Evolutionary conservation across 2,888 invertebrate species (phyloP).

Genomic region (Erebia epiphron): DNA sequence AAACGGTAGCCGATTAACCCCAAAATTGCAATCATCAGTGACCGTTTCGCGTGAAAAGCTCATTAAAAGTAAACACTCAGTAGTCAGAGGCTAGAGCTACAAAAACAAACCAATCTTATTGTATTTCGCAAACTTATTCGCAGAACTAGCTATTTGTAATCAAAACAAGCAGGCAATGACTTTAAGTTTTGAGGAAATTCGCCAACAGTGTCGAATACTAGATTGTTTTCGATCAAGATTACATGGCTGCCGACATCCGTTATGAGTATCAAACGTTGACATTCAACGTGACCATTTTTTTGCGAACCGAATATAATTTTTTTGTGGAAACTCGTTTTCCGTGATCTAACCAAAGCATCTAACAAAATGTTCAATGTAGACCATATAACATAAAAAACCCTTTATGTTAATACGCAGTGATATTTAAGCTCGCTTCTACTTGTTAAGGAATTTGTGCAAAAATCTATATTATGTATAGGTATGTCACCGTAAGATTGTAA

Average conservation of each 20-base stretch:
- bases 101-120: constrained; percentile 21
- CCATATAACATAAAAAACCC: not conserved
- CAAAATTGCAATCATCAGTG: constrained; percentile 23
- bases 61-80: constrained; percentile 11
- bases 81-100: constrained; percentile 7
- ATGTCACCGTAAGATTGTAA: too few species aligned
- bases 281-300: constrained; percentile 21
- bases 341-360: not conserved
- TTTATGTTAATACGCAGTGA: too few species aligned
- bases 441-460: too few species aligned
- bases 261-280: constrained; percentile 8
- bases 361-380: not conserved
- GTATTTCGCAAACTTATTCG: constrained; percentile 13
- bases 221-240: constrained; percentile 23
- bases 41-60: constrained; percentile 22
- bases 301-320: not conserved
- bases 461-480: too few species aligned
- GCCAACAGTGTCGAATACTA: constrained; percentile 12
- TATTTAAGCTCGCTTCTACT: too few species aligned
- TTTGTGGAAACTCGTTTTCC: not conserved
- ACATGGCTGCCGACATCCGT: constrained; percentile 9
- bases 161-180: constrained; percentile 17
- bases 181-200: constrained; percentile 17
- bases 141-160: constrained; percentile 13
- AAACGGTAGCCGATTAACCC: constrained; percentile 35